Base-by-base conservation (phyloP, 2,888 invertebrate genomes). In the Smittia sp. region DNA sequence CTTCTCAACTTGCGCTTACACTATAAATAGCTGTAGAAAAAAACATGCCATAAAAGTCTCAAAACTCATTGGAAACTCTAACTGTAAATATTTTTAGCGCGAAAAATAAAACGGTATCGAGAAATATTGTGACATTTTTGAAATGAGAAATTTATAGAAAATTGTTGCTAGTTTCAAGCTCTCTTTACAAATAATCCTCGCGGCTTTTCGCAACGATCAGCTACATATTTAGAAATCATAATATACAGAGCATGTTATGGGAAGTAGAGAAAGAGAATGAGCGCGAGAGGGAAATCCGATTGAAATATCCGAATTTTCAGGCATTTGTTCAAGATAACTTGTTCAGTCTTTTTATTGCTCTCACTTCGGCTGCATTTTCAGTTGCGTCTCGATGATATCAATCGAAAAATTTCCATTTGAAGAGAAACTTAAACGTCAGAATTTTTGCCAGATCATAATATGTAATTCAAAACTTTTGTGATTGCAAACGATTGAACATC, bases 21-120 rank as follows among this genome's bases (percentile, higher is more conserved):
- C 69, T 70, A 70, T 70, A 70, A 70, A 70, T 70, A 68, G 68
- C 68, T 32, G 67, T 25, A 68, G 22, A 32, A 70, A 70, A 70
- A 18, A 22, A 38, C 32, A 27, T 67, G 67, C 39, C 22, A 22
- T 70, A 54, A 20, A 22, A 18, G 58, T 22, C 46, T 15, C 13
- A 39, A 13, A 39, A 39, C 7, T 39, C 7, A 7, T 39, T 7
- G 7, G 13, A 2, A n/a, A 13, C 46, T 46, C 15, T 46, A 46
- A 46, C 69, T 54, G 52, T 46, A 70, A 70, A 22, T 46, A 68
- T 68, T 68, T 32, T 32, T 32, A 6, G 32, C 32, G 3, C 32
- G 32, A 32, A 32, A 3, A 32, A 32, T 32, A 9, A 32, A 32
- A 32, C 32, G 32, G 32, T n/a, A n/a, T n/a, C n/a, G n/a, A n/a